These are phyloP conservation scores for Labia minor DNA, from an alignment of 2,888 invertebrate genomes.

Conservation along the genomic window DNA sequence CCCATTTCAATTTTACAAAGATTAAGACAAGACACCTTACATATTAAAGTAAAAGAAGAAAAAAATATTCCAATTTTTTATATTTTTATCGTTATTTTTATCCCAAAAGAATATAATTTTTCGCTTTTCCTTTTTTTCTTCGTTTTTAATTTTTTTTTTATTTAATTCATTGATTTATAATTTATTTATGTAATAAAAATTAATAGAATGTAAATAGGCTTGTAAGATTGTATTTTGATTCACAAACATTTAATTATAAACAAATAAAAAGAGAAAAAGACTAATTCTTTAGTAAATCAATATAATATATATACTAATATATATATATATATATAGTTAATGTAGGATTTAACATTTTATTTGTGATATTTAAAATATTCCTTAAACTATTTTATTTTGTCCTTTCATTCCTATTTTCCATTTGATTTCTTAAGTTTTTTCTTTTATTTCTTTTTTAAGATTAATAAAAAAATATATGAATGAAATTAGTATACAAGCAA, in stretches of 20 bases:
- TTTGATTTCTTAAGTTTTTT: too few species aligned
- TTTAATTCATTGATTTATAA: neutral
- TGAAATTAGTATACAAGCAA: too few species aligned
- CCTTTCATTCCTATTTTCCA: neutral
- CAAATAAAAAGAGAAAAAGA: neutral
- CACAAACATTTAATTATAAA: neutral
- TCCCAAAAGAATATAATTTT: neutral
- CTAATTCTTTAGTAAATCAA: neutral
- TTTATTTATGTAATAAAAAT: slow-evolving; percentile 3
- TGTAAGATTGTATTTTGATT: slow-evolving; percentile 13
- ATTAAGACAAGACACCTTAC: neutral
- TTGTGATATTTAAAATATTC: neutral
- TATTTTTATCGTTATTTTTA: neutral
- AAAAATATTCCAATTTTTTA: neutral
- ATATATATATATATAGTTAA: too few species aligned
- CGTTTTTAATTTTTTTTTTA: neutral
- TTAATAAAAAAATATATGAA: too few species aligned
- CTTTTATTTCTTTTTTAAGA: too few species aligned
- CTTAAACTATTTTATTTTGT: neutral
- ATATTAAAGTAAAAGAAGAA: neutral
- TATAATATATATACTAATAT: neutral
- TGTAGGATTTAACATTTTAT: neutral
- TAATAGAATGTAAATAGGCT: slow-evolving; percentile 3
- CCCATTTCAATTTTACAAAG: neutral
- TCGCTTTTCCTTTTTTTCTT: neutral